Evolutionary conservation across 2,888 invertebrate species (phyloP).

Genomic region (Agrochola macilenta): DNA sequence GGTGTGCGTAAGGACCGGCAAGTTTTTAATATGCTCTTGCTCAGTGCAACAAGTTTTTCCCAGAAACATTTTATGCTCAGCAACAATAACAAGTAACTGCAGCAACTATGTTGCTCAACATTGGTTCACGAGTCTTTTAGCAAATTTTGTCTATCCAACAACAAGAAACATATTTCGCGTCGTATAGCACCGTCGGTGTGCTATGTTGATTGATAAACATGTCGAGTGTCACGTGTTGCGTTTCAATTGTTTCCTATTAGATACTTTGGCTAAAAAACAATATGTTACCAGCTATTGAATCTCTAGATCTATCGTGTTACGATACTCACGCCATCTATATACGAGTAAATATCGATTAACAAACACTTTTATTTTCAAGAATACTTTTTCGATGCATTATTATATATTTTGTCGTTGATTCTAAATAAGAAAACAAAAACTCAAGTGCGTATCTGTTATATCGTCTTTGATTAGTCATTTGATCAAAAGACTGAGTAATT

Average conservation of each 20-base stretch:
- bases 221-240: neutral
- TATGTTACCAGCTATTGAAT: neutral
- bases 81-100: neutral
- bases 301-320: too few relatives aligned
- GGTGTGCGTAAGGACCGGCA: too few relatives aligned
- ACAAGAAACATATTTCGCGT: neutral
- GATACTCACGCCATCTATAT: constrained; percentile 7
- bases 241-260: neutral
- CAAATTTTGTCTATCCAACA: neutral
- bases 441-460: neutral
- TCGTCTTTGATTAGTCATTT: neutral
- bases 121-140: neutral
- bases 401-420: neutral
- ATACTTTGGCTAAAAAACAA: neutral
- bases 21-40: neutral
- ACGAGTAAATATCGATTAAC: neutral
- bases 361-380: neutral
- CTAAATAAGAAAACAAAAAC: neutral
- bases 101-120: neutral
- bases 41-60: neutral
- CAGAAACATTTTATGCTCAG: neutral
- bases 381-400: neutral
- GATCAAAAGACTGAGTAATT: neutral
- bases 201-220: neutral
- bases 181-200: neutral